Percentiles rank a stretch among this genome's conserved stretches.
Conservation (phyloP, 2,797 vertebrate genomes). For the Gambusia yucatana region DNA sequence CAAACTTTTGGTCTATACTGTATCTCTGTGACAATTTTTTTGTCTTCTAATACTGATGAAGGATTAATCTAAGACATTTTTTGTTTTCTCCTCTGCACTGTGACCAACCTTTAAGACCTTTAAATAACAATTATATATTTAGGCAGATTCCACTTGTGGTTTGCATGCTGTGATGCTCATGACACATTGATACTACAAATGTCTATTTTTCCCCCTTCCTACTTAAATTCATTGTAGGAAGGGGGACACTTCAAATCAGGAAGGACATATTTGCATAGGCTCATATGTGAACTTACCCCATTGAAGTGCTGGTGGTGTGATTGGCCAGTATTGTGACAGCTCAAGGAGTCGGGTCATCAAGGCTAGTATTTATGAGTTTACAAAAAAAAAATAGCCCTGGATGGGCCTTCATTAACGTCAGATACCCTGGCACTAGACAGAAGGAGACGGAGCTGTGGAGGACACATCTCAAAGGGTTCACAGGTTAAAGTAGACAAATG, state of each 20-base stretch:
- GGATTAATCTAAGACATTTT: slow-evolving; percentile 12
- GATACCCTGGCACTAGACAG: slow-evolving; percentile 47
- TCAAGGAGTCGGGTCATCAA: slow-evolving; percentile 36
- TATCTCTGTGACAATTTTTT: slow-evolving; percentile 2
- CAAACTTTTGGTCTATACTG: too few species aligned
- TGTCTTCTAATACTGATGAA: slow-evolving; percentile 27
- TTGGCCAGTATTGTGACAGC: slow-evolving; percentile 58
- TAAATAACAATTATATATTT: slow-evolving; percentile 48
- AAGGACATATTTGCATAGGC: slow-evolving; percentile 61
- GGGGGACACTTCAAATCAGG: slow-evolving; percentile 68
- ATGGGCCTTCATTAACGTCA: slow-evolving; percentile 62
- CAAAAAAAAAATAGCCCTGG: slow-evolving; percentile 42
- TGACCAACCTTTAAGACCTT: slow-evolving; percentile 19
- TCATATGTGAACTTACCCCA: slow-evolving; percentile 53
- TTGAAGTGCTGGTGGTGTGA: slow-evolving; percentile 48
- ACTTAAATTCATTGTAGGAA: slow-evolving; percentile 72
- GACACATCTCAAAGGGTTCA: slow-evolving; percentile 9
- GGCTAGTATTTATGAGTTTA: slow-evolving; percentile 51
- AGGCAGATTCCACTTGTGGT: slow-evolving; percentile 15
- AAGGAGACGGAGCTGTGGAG: slow-evolving; percentile 20
- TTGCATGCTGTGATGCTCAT: slow-evolving; percentile 24
- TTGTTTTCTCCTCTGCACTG: slow-evolving; percentile 16
- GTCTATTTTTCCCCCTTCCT: slow-evolving; percentile 34
- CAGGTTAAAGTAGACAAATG: slow-evolving; percentile 23
- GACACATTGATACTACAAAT: slow-evolving; percentile 52